Percentiles rank a stretch among this genome's conserved stretches.
phyloP scores from a whole-genome alignment of 2,888 invertebrate genomes.

The Sinodicranocentrus sp. region DNA sequence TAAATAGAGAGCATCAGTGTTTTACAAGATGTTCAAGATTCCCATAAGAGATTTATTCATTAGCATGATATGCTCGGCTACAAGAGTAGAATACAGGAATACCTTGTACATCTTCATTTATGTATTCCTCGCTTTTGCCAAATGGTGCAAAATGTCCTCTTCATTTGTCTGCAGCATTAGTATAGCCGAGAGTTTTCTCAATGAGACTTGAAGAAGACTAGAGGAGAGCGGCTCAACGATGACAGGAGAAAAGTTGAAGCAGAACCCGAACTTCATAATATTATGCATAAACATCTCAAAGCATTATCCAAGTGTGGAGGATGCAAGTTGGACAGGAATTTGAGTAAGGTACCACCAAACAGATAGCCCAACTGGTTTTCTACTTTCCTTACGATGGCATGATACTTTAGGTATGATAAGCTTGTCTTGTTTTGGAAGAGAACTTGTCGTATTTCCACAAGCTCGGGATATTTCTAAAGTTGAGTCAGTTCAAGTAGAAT shows the following conservation, averaged over 20 bases:
- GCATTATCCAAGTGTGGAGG: not conserved
- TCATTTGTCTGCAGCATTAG: too few species aligned
- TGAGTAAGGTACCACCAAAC: not conserved
- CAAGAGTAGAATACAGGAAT: too few species aligned
- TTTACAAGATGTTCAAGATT: not conserved
- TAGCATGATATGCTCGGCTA: not conserved
- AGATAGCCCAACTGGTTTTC: not conserved
- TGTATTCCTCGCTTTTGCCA: not conserved
- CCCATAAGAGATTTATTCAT: not conserved
- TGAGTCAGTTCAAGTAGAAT: conserved; percentile 1
- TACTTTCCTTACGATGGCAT: not conserved
- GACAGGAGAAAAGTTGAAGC: too few species aligned
- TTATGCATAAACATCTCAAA: not conserved
- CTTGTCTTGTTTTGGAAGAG: conserved; percentile 19
- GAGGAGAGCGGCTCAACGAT: not conserved
- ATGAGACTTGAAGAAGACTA: too few species aligned
- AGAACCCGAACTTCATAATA: too few species aligned
- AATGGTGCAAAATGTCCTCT: not conserved
- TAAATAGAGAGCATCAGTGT: too few species aligned
- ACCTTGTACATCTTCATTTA: not conserved
- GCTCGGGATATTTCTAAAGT: conserved; percentile 2
- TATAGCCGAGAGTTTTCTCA: too few species aligned
- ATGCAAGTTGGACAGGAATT: not conserved
- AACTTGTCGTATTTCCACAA: not conserved
- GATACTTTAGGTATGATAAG: not conserved